Evolutionary conservation across 2,888 invertebrate genomes (phyloP).

Genomic region (Acanthoscelides obtectus): DNA sequence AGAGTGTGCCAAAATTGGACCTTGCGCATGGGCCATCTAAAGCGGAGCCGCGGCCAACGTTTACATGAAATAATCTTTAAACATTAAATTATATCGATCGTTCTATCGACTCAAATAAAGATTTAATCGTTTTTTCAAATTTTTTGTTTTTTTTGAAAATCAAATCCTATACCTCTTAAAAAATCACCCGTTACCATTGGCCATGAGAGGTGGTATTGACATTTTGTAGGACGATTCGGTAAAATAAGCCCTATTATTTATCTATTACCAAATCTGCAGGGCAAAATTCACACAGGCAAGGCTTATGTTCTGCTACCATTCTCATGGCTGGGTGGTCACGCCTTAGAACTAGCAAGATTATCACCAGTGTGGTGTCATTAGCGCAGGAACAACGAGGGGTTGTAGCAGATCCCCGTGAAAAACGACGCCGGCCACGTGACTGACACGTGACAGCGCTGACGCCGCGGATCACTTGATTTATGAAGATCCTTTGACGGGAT

Average conservation of each 20-base stretch:
- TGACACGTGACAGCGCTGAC: slow-evolving; percentile 33
- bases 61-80: too few species aligned
- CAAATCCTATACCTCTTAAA: too few species aligned
- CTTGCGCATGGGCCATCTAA: too few species aligned
- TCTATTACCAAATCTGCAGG: not conserved
- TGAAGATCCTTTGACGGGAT: slow-evolving; percentile 25
- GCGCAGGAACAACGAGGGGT: not conserved
- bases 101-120: too few species aligned
- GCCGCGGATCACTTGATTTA: slow-evolving; percentile 30
- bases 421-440: slow-evolving; percentile 29
- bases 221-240: too few species aligned
- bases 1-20: too few species aligned
- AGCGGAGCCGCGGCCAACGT: too few species aligned
- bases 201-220: too few species aligned
- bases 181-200: too few species aligned
- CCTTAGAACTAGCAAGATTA: slow-evolving; percentile 45
- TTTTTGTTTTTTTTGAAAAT: too few species aligned
- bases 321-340: not conserved
- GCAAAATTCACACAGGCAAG: not conserved
- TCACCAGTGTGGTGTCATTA: slow-evolving; percentile 29
- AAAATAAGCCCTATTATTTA: not conserved
- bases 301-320: not conserved
- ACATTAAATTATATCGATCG: too few species aligned
- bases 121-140: too few species aligned
- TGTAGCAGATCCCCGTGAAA: slow-evolving; percentile 35